Percentiles rank a stretch among this genome's conserved stretches.
phyloP scores from a whole-genome alignment of 2,888 invertebrate genomes.

The Rhingia rostrata region DNA sequence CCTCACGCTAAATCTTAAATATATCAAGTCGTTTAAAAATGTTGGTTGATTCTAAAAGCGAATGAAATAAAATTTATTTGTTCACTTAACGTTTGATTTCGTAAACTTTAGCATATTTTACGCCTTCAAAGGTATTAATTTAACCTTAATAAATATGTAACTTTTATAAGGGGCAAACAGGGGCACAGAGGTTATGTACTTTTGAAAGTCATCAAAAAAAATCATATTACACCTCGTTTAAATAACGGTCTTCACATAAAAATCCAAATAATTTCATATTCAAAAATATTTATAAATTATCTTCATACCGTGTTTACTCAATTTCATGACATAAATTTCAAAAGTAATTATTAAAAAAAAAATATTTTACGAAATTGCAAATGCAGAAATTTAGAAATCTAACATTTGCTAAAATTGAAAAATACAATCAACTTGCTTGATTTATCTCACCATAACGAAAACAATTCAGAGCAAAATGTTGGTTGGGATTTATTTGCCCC shows the following conservation, averaged over 20 bases:
- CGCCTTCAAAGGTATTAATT: neutral
- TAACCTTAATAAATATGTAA: neutral
- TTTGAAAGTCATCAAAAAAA: constrained; percentile 1
- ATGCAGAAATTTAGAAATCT: neutral
- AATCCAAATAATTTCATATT: neutral
- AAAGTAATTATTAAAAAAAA: neutral
- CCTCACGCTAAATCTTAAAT: no score
- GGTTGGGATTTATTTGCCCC: neutral
- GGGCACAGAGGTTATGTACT: neutral
- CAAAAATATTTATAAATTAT: neutral
- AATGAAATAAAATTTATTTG: no score
- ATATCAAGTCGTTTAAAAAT: no score
- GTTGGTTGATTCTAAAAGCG: no score
- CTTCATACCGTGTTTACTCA: neutral
- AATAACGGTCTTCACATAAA: neutral
- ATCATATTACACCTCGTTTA: neutral
- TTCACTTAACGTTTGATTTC: no score
- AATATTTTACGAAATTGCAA: neutral
- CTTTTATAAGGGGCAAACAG: neutral
- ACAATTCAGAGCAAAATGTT: neutral
- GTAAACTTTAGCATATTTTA: neutral
- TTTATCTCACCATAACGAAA: neutral
- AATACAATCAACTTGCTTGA: neutral
- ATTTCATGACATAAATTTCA: neutral
- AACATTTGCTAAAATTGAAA: neutral